Evolutionary conservation across 2,113 vertebrate species (phyloP).

Genomic region (Rhabdornis inornatus): DNA sequence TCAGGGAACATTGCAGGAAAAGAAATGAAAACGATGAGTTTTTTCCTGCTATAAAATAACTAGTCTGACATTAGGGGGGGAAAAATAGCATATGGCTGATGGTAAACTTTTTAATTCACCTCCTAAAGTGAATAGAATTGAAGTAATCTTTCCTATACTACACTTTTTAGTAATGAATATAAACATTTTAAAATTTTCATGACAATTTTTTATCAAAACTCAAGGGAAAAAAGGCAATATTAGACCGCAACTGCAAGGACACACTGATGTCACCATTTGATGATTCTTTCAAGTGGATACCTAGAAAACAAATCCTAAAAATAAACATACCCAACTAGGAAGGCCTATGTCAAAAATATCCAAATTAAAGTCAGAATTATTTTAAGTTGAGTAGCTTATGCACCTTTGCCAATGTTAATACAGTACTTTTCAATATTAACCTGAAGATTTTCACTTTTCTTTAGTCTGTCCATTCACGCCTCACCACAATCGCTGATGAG

Average conservation of each 20-base stretch:
- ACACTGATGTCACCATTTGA: background rate
- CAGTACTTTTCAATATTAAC: background rate
- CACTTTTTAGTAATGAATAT: background rate
- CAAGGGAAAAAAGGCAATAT: background rate
- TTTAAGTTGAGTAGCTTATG: background rate
- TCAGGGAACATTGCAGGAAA: background rate
- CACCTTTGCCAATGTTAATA: background rate
- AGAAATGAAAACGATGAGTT: background rate
- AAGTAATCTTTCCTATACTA: background rate
- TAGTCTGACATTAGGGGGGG: background rate
- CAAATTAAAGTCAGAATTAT: background rate
- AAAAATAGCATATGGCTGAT: background rate
- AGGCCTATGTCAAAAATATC: background rate
- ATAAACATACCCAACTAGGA: background rate
- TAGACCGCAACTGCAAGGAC: background rate
- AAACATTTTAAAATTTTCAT: background rate
- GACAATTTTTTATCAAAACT: background rate
- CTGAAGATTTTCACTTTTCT: background rate
- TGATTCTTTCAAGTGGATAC: background rate
- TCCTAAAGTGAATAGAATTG: background rate
- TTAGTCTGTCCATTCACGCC: background rate
- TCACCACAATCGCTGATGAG: background rate
- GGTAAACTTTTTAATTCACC: background rate
- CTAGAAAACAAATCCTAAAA: background rate
- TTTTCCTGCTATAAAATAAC: background rate